Conservation (phyloP, 2,888 invertebrate species). For the Cephus sareptanus region DNA sequence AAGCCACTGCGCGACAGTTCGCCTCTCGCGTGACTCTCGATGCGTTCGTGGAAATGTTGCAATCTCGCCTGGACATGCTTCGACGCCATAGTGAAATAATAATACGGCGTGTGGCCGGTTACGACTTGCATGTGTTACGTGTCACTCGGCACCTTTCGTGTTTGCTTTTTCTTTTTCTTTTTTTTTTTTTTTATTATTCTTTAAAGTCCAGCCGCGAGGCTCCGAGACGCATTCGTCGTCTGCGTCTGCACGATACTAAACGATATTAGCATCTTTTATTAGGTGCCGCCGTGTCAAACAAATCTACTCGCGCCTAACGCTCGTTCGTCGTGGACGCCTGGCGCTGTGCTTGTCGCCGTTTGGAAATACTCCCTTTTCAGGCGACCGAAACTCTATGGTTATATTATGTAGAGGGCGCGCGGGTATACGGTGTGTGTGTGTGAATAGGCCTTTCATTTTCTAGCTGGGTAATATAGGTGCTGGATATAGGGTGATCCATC, state of each 20-base stretch:
- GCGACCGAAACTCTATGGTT: not conserved
- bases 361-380: not conserved
- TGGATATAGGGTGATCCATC: not conserved
- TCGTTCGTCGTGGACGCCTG: conserved; percentile 45
- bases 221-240: not conserved
- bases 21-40: not conserved
- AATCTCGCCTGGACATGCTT: not conserved
- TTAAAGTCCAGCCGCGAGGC: not conserved
- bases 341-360: not conserved
- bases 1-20: not conserved
- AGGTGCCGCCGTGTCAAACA: conserved; percentile 54
- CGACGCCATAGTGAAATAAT: not conserved
- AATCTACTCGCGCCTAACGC: conserved; percentile 44
- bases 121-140: not conserved
- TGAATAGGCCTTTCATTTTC: not conserved
- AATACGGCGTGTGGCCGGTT: not conserved
- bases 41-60: not conserved
- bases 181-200: not conserved
- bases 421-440: not conserved
- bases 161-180: not conserved
- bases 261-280: conserved; percentile 56
- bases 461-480: not conserved
- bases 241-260: conserved; percentile 10
- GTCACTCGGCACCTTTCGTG: conserved; percentile 3
- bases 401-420: not conserved